Evolutionary conservation across 92 coral and sea anemone genomes (phyloP).

Genomic region (Parazoanthus darwini): DNA sequence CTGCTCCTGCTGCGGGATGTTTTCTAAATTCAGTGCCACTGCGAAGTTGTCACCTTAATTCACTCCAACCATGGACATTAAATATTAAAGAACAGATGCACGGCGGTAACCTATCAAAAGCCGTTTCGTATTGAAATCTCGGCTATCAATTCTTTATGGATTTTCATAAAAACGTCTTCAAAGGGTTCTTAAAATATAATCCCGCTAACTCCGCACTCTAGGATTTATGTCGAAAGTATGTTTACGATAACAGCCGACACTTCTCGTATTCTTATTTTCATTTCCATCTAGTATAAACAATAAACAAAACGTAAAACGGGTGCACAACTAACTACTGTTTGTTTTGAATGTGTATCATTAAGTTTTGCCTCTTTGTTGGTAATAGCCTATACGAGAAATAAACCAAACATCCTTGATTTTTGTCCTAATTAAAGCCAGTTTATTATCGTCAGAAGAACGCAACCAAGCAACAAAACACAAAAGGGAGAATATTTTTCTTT

Average conservation of each 20-base stretch:
- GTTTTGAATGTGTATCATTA: background rate
- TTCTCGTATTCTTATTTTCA: background rate
- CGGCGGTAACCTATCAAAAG: constrained; percentile 2
- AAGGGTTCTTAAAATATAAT: too few relatives aligned
- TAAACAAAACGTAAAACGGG: background rate
- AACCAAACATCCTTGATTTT: background rate
- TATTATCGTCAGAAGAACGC: background rate
- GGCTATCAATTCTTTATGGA: constrained; percentile 27
- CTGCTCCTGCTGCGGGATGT: too few relatives aligned
- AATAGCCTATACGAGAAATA: background rate
- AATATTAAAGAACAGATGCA: constrained; percentile 2
- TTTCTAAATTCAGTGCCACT: too few relatives aligned
- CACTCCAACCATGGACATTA: background rate
- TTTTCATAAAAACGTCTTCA: background rate
- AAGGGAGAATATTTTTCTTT: too few relatives aligned
- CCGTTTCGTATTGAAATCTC: constrained; percentile 12
- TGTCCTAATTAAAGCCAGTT: background rate
- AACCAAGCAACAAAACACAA: background rate
- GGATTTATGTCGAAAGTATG: background rate
- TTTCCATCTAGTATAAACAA: background rate
- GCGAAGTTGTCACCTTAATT: background rate
- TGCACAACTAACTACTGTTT: background rate
- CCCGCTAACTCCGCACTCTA: background rate
- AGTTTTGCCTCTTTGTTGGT: background rate
- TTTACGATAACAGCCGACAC: background rate